Percentiles rank a stretch among this genome's conserved stretches.
Conservation (phyloP, 2,888 invertebrate species). For the Volucella inflata region DNA sequence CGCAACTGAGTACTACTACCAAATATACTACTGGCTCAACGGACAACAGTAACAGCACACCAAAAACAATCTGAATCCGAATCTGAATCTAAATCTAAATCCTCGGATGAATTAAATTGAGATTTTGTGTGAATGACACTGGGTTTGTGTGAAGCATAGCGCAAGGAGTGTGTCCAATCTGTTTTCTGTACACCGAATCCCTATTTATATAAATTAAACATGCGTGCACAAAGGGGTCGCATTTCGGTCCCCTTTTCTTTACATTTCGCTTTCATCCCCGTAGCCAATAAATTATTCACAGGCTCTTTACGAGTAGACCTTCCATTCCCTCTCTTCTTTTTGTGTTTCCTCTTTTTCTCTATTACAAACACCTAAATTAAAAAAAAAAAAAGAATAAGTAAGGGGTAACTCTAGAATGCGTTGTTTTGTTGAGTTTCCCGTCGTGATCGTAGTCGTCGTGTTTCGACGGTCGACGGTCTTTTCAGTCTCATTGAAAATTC, state of each 20-base stretch:
- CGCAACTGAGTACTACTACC: conserved; percentile 30
- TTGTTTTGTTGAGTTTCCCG: conserved; percentile 5
- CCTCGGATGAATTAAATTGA: conserved; percentile 72
- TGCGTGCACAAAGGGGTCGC: conserved; percentile 68
- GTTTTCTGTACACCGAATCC: conserved; percentile 49
- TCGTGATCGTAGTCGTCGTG: not conserved
- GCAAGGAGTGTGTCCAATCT: conserved; percentile 72
- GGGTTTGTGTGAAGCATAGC: conserved; percentile 2
- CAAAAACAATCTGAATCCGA: conserved; percentile 42
- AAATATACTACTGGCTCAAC: not conserved
- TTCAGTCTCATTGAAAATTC: conserved; percentile 73
- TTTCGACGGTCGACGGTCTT: conserved; percentile 32
- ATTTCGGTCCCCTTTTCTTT: conserved; percentile 58
- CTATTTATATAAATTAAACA: conserved; percentile 72
- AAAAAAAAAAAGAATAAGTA: no score
- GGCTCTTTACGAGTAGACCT: conserved; percentile 59
- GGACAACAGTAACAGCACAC: conserved; percentile 2
- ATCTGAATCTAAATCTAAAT: conserved; percentile 45
- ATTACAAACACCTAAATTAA: conserved; percentile 54
- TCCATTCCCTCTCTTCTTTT: not conserved
- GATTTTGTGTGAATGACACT: conserved; percentile 41
- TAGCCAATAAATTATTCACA: conserved; percentile 75
- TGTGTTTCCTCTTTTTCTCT: conserved; percentile 29
- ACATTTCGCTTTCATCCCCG: conserved; percentile 57
- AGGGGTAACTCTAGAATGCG: conserved; percentile 30